Evolutionary conservation across 2,113 vertebrate species (phyloP).

Genomic region (Haliaeetus leucogaster): DNA sequence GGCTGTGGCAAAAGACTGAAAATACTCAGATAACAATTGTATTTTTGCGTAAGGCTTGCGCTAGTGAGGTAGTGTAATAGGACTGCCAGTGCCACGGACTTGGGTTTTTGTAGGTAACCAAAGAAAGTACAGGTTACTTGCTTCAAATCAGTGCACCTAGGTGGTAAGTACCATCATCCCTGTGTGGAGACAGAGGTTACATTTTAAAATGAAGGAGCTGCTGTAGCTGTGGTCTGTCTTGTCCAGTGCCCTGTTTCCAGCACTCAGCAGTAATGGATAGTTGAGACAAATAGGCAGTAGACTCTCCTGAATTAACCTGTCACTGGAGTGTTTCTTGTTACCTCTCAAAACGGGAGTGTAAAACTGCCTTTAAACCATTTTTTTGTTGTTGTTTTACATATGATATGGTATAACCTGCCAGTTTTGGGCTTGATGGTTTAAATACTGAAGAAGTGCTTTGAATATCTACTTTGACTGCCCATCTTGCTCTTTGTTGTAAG

Average conservation of each 20-base stretch:
- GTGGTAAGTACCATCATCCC: neutral
- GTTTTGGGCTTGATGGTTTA: neutral
- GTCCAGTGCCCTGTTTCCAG: neutral
- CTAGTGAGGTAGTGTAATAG: neutral
- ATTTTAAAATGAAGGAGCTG: neutral
- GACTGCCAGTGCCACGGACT: accelerated
- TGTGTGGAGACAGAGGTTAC: neutral
- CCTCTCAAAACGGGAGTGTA: neutral
- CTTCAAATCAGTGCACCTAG: neutral
- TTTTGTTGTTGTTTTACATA: neutral
- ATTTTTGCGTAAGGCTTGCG: neutral
- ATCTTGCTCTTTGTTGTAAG: neutral
- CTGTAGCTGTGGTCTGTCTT: neutral
- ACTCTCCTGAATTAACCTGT: neutral
- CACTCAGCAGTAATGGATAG: neutral
- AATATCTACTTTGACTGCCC: neutral
- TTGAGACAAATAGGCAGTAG: neutral
- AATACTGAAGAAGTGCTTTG: neutral
- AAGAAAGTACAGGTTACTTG: neutral
- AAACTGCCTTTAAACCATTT: neutral
- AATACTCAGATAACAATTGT: neutral
- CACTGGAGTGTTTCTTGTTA: neutral
- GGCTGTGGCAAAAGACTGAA: neutral
- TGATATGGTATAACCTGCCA: neutral
- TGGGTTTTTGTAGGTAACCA: neutral